Evolutionary conservation across 1,140 invertebrate species (phyloP).

Genomic region (Pseudomyrmex gracilis): DNA sequence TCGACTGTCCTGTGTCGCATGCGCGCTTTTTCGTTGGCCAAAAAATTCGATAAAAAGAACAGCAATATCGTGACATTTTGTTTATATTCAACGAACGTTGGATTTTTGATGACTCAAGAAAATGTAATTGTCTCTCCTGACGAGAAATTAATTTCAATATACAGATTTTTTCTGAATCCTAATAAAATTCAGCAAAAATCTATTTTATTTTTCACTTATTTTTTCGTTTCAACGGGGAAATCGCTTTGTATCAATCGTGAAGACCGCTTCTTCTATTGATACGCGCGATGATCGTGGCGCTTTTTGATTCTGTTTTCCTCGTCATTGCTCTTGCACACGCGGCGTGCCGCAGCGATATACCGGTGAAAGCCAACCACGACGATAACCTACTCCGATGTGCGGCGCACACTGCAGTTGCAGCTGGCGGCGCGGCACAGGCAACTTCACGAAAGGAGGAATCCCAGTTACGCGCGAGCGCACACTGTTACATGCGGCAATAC

Average conservation of each 20-base stretch:
- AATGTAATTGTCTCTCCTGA: too few relatives aligned
- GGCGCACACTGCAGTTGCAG: conserved; percentile 49
- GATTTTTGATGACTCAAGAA: too few relatives aligned
- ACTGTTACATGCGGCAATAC: conserved; percentile 16
- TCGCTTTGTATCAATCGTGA: conserved; percentile 1
- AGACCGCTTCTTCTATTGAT: background rate
- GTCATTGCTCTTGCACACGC: conserved; percentile 51
- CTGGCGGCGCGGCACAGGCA: conserved; percentile 36
- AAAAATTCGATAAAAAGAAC: background rate
- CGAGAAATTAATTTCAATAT: background rate
- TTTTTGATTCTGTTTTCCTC: conserved; percentile 49
- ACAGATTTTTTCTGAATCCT: background rate
- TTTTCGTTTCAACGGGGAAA: background rate
- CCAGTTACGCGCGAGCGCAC: conserved; percentile 61
- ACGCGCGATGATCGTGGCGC: background rate
- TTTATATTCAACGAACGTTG: background rate
- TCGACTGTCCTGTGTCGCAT: conserved; percentile 6
- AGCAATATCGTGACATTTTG: background rate
- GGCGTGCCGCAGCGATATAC: conserved; percentile 6
- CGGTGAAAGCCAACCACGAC: conserved; percentile 63
- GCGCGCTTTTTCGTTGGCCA: background rate
- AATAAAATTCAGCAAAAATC: background rate
- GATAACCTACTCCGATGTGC: conserved; percentile 68
- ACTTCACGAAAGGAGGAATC: conserved; percentile 64
- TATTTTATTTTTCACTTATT: background rate